A percentile compares a stretch with the other conserved stretches of the same genome.
Evolutionary conservation across 2,113 vertebrate species (phyloP).

Genomic region (Semicossyphus pulcher): DNA sequence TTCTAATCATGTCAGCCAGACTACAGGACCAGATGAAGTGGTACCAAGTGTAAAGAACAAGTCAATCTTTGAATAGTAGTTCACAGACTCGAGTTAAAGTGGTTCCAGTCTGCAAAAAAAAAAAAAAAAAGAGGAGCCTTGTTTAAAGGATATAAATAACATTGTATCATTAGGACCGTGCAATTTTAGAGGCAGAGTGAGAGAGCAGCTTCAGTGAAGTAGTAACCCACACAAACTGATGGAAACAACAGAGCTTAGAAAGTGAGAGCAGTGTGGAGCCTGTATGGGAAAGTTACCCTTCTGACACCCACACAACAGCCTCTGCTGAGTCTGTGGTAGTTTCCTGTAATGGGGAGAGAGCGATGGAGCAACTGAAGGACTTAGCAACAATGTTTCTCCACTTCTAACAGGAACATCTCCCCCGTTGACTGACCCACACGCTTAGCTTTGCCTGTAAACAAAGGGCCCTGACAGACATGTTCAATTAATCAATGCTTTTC

Average conservation of each 20-base stretch:
- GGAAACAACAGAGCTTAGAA: constrained; percentile 40
- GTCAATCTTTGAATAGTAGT: constrained; percentile 48
- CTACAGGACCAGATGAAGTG: constrained; percentile 56
- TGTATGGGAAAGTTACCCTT: constrained; percentile 39
- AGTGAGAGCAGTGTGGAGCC: constrained; percentile 26
- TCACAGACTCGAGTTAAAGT: constrained; percentile 39
- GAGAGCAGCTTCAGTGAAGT: constrained; percentile 27
- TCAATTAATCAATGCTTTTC: constrained; percentile 63
- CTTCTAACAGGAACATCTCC: constrained; percentile 37
- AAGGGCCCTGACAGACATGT: constrained; percentile 31
- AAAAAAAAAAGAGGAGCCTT: constrained; percentile 10
- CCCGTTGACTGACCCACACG: constrained; percentile 55
- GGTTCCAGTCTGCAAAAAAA: constrained; percentile 36
- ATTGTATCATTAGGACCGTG: constrained; percentile 41
- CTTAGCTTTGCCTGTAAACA: constrained; percentile 65
- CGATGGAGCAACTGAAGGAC: constrained; percentile 36
- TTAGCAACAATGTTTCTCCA: constrained; percentile 42
- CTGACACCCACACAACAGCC: constrained; percentile 37
- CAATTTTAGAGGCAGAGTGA: constrained; percentile 31
- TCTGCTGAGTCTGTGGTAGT: constrained; percentile 25
- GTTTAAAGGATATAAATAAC: constrained; percentile 58
- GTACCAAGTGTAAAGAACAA: constrained; percentile 47
- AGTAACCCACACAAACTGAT: constrained; percentile 41
- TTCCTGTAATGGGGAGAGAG: constrained; percentile 20
- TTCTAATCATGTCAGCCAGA: constrained; percentile 71